A percentile compares a stretch with the other conserved stretches of the same genome.
Conservation (phyloP, 2,888 invertebrate species). For the Ormyrus rosae region DNA sequence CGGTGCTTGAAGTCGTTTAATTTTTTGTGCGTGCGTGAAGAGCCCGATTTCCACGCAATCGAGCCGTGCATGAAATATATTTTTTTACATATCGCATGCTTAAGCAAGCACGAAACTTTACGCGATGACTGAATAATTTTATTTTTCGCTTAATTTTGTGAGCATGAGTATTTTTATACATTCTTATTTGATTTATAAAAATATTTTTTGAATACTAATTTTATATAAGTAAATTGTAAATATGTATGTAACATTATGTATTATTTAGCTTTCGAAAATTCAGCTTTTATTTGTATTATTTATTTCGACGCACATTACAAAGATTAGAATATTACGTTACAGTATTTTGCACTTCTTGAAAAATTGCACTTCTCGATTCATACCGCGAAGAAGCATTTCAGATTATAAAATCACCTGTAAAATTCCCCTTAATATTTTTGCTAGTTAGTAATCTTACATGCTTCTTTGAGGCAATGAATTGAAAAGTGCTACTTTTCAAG, state of each 20-base stretch:
- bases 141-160: conserved; percentile 22
- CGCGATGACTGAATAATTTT: background rate
- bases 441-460: no score
- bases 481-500: no score
- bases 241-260: conserved; percentile 29
- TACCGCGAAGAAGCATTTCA: no score
- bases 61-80: no score
- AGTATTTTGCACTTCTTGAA: background rate
- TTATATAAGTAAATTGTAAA: conserved; percentile 37
- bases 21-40: no score
- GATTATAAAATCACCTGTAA: no score
- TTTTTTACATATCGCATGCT: no score
- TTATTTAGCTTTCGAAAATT: background rate
- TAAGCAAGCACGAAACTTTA: background rate
- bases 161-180: conserved; percentile 43
- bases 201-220: conserved; percentile 6
- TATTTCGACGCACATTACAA: background rate
- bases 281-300: conserved; percentile 17
- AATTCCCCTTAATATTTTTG: no score
- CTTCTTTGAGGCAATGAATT: no score
- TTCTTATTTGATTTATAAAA: conserved; percentile 37
- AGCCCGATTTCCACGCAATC: no score
- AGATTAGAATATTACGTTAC: background rate
- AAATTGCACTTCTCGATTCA: no score
- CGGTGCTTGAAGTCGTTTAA: no score